phyloP scores from a whole-genome alignment of 1,140 invertebrate species.

The Musca vetustissima region DNA sequence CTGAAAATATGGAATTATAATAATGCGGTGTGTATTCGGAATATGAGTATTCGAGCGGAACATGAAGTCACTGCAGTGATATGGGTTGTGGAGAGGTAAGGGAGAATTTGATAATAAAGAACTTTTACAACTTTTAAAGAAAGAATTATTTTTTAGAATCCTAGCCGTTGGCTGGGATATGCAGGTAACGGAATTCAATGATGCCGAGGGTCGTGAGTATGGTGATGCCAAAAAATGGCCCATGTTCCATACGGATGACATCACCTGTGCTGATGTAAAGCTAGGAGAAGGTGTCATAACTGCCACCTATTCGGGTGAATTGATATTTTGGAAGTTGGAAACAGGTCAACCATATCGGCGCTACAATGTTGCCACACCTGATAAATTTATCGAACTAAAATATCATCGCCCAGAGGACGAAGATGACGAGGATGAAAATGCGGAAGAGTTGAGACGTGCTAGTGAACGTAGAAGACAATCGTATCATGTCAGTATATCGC shows the following conservation, averaged over 20 bases:
- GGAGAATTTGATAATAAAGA: no score
- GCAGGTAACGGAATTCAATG: slow-evolving; percentile 69
- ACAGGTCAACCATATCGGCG: slow-evolving; percentile 67
- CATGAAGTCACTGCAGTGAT: slow-evolving; percentile 63
- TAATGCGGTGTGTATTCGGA: slow-evolving; percentile 67
- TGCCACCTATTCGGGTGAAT: slow-evolving; percentile 71
- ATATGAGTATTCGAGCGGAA: slow-evolving; percentile 63
- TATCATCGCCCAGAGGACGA: slow-evolving; percentile 16
- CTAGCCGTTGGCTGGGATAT: slow-evolving; percentile 72
- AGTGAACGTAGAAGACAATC: not conserved
- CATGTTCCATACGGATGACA: slow-evolving; percentile 70
- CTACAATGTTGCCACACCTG: slow-evolving; percentile 59
- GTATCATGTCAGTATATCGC: slow-evolving; percentile 23
- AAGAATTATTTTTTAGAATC: slow-evolving; percentile 62
- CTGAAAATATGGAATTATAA: slow-evolving; percentile 81
- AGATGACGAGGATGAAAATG: not conserved
- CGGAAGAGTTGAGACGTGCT: not conserved
- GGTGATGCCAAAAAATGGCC: slow-evolving; percentile 65
- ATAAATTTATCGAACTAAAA: slow-evolving; percentile 38
- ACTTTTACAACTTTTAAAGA: no score
- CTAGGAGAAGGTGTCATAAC: slow-evolving; percentile 70
- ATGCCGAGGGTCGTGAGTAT: slow-evolving; percentile 58
- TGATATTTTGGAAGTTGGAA: slow-evolving; percentile 76
- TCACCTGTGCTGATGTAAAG: slow-evolving; percentile 65
- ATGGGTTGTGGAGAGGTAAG: slow-evolving; percentile 61